phyloP scores from a whole-genome alignment of 2,113 vertebrate genomes.

The Merops nubicus region DNA sequence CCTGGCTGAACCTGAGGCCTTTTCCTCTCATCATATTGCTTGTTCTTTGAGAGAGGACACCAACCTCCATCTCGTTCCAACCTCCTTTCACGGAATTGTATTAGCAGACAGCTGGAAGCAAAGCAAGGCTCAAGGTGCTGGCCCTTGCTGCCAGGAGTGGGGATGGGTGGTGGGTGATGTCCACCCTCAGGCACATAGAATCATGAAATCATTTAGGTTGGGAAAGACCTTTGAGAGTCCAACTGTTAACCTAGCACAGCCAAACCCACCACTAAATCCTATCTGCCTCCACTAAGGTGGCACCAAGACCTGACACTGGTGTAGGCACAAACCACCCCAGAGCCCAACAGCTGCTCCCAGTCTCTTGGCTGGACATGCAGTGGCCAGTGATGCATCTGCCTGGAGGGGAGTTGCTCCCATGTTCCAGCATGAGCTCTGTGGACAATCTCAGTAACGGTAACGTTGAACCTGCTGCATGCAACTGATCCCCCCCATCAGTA shows the following conservation, averaged over 20 bases:
- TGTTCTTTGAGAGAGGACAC: too few relatives aligned
- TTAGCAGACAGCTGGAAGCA: background rate
- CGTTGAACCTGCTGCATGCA: too few relatives aligned
- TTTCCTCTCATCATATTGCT: too few relatives aligned
- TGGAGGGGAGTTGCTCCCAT: too few relatives aligned
- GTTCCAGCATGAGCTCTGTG: background rate
- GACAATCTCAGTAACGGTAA: background rate
- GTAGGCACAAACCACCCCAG: background rate
- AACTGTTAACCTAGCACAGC: too few relatives aligned
- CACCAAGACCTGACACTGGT: background rate
- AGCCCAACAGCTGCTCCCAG: background rate
- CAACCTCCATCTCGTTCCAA: too few relatives aligned
- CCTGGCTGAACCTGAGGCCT: too few relatives aligned
- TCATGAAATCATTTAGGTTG: too few relatives aligned
- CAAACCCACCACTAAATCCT: too few relatives aligned
- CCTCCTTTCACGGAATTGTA: too few relatives aligned
- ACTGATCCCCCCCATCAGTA: background rate
- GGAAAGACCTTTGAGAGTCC: too few relatives aligned
- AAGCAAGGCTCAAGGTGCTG: background rate
- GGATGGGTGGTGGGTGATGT: background rate
- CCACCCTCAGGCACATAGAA: background rate
- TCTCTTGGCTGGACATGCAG: too few relatives aligned
- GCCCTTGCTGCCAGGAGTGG: background rate
- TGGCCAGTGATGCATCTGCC: background rate
- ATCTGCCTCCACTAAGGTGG: background rate